phyloP scores from a whole-genome alignment of 2,113 vertebrate species.

The Otolemur garnettii region DNA sequence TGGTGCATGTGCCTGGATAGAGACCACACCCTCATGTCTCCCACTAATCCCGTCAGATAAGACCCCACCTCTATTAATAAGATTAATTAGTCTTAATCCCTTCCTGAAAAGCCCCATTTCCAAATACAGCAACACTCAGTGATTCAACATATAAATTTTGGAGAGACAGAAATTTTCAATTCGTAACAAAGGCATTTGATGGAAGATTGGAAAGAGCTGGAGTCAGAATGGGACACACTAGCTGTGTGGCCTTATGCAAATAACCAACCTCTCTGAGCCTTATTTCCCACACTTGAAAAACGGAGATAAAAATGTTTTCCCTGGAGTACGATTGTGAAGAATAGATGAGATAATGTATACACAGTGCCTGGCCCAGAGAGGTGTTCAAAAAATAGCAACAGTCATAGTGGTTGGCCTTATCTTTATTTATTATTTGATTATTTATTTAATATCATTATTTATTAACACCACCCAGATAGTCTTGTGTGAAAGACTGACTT shows the following conservation, averaged over 20 bases:
- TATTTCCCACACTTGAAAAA: neutral
- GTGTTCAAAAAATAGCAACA: fast-evolving
- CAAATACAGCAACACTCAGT: fast-evolving
- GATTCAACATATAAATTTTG: neutral
- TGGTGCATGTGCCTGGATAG: neutral
- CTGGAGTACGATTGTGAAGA: too few relatives aligned
- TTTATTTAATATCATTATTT: neutral
- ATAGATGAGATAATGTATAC: fast-evolving
- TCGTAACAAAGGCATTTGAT: fast-evolving
- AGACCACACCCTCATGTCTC: neutral
- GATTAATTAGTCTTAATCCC: neutral
- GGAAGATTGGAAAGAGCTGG: fast-evolving
- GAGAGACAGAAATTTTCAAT: neutral
- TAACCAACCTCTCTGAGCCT: neutral
- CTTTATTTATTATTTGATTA: neutral
- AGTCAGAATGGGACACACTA: fast-evolving
- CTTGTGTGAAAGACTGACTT: neutral
- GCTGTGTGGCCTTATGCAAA: neutral
- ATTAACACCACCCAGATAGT: neutral
- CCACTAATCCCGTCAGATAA: neutral
- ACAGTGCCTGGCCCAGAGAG: neutral
- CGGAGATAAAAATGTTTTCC: neutral
- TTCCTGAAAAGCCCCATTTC: neutral
- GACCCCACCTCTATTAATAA: too few relatives aligned
- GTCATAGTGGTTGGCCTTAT: fast-evolving